phyloP scores from a whole-genome alignment of 2,888 invertebrate species.

The Tridacna gigas region DNA sequence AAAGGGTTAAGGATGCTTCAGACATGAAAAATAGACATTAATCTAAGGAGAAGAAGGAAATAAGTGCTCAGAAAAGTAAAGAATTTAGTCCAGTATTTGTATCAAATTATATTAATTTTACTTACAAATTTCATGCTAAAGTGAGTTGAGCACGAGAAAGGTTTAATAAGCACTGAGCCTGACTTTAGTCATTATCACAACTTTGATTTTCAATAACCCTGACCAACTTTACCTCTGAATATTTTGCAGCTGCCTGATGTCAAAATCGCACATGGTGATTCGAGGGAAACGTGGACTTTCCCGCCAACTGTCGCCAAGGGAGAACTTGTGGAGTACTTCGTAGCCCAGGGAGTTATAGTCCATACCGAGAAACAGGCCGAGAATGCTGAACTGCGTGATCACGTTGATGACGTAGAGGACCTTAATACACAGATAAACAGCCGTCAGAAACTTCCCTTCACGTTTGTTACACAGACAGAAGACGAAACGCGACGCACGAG shows the following conservation, averaged over 20 bases:
- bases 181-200: too few relatives aligned
- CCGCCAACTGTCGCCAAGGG: conserved; percentile 45
- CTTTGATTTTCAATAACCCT: conserved; percentile 48
- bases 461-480: conserved; percentile 66
- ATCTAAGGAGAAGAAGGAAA: too few relatives aligned
- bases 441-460: conserved; percentile 69
- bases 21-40: too few relatives aligned
- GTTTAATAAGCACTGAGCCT: too few relatives aligned
- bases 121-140: too few relatives aligned
- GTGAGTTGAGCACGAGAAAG: too few relatives aligned
- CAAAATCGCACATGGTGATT: conserved; percentile 73
- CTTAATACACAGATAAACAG: conserved; percentile 69
- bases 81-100: too few relatives aligned
- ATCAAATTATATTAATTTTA: too few relatives aligned
- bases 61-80: too few relatives aligned
- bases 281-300: conserved; percentile 71
- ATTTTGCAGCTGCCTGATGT: conserved; percentile 78
- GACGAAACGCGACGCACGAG: conserved; percentile 56
- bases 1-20: too few relatives aligned
- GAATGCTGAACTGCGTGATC: conserved; percentile 68
- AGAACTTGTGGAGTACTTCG: conserved; percentile 60
- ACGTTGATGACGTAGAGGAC: conserved; percentile 66
- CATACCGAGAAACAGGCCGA: conserved; percentile 69
- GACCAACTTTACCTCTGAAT: conserved; percentile 68
- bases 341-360: conserved; percentile 68